phyloP scores from a whole-genome alignment of 2,113 vertebrate species.

The Channa maculata region DNA sequence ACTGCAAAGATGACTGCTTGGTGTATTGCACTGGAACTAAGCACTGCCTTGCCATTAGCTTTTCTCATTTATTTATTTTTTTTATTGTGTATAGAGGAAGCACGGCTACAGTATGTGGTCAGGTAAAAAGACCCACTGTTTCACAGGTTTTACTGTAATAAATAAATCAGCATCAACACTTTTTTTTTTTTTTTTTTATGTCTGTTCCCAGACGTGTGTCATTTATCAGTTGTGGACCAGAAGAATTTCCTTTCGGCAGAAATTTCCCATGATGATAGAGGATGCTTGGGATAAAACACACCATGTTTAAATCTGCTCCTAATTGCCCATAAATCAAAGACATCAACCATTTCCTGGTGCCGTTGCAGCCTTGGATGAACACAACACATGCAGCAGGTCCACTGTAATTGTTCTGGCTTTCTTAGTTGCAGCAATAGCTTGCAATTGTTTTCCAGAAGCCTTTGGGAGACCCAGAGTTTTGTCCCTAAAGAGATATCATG shows the following conservation, averaged over 20 bases:
- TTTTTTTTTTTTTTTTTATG: not conserved
- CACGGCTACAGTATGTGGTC: not conserved
- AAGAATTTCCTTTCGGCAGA: constrained; percentile 1
- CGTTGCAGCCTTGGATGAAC: constrained; percentile 22
- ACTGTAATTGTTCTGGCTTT: constrained; percentile 33
- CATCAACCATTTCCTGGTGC: constrained; percentile 1
- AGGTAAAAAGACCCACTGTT: not conserved
- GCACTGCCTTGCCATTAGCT: too few species aligned
- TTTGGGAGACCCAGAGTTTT: constrained; percentile 53
- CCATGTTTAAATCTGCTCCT: constrained; percentile 48
- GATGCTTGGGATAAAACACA: constrained; percentile 35
- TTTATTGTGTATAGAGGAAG: not conserved
- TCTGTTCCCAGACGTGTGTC: constrained; percentile 1
- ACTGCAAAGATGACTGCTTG: too few species aligned
- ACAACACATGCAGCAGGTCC: constrained; percentile 18
- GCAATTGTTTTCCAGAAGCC: constrained; percentile 66
- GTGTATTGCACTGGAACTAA: too few species aligned
- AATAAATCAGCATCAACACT: constrained; percentile 3
- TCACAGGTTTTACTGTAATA: not conserved
- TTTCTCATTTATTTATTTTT: not conserved
- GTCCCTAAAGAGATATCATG: constrained; percentile 70
- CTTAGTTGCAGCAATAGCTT: constrained; percentile 26
- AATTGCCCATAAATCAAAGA: constrained; percentile 57
- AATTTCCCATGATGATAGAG: constrained; percentile 47
- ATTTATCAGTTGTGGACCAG: not conserved